phyloP scores from a whole-genome alignment of 2,113 vertebrate genomes.

The Psettodes erumei region DNA sequence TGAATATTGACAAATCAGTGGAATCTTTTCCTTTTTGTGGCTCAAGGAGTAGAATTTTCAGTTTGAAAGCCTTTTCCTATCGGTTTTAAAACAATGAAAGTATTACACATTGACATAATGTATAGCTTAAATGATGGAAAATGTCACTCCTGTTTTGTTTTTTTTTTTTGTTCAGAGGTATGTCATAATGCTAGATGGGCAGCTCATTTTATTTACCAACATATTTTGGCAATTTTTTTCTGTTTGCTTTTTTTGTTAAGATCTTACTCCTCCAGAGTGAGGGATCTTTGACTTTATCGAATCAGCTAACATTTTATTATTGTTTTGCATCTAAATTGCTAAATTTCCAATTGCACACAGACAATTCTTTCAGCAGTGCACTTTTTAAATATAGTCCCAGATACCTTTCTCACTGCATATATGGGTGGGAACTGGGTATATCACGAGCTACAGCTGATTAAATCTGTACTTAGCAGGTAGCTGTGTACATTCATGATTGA shows the following conservation, averaged over 20 bases:
- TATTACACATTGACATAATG: constrained; percentile 31
- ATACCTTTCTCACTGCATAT: background rate
- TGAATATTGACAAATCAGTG: constrained; percentile 45
- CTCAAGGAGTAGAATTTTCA: constrained; percentile 34
- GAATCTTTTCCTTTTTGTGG: constrained; percentile 15
- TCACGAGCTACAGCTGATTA: constrained; percentile 38
- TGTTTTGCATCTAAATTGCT: constrained; percentile 49
- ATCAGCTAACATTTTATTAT: constrained; percentile 22
- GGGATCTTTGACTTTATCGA: constrained; percentile 31
- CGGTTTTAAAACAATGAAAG: constrained; percentile 40
- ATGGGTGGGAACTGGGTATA: constrained; percentile 4
- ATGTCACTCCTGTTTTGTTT: constrained; percentile 46
- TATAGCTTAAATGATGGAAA: constrained; percentile 22
- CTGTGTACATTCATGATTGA: constrained; percentile 50
- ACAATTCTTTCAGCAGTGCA: constrained; percentile 58
- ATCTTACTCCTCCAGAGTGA: constrained; percentile 38
- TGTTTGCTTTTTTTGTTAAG: constrained; percentile 26
- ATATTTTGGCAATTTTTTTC: constrained; percentile 34
- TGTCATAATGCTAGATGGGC: constrained; percentile 39
- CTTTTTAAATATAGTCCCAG: constrained; percentile 51
- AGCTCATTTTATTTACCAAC: constrained; percentile 52
- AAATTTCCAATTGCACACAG: constrained; percentile 50
- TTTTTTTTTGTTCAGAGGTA: constrained; percentile 45
- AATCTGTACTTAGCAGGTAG: constrained; percentile 55
- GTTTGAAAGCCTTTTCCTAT: constrained; percentile 25